A percentile compares a stretch with the other conserved stretches of the same genome.
Evolutionary conservation across 1,140 invertebrate species (phyloP).

Genomic region (Galendromus occidentalis): DNA sequence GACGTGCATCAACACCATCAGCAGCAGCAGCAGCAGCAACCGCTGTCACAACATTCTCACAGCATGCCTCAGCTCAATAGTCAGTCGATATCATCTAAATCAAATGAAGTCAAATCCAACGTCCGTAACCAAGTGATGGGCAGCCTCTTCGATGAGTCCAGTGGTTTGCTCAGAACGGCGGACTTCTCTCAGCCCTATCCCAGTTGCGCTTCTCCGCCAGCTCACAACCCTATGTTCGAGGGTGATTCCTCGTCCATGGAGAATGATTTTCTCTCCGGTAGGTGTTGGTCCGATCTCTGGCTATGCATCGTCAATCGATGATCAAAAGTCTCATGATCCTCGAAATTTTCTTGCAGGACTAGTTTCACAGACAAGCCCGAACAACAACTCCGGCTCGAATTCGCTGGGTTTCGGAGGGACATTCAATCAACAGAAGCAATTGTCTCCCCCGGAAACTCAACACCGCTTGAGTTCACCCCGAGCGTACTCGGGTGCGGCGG

Average conservation of each 20-base stretch:
- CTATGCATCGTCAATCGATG: neutral
- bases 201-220: neutral
- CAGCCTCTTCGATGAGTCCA: neutral
- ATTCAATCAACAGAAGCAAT: constrained; percentile 15
- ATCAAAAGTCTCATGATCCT: neutral
- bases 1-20: neutral
- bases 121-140: constrained; percentile 11
- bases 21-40: constrained; percentile 12
- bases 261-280: neutral
- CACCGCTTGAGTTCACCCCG: constrained; percentile 15
- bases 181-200: constrained; percentile 3
- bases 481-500: constrained; percentile 17
- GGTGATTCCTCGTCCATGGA: neutral
- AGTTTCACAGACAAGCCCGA: neutral
- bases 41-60: neutral
- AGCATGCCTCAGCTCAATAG: neutral
- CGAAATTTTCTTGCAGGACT: neutral
- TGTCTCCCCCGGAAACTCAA: constrained; percentile 15
- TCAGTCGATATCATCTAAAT: neutral
- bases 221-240: constrained; percentile 1
- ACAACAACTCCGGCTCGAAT: constrained; percentile 6
- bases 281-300: neutral
- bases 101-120: constrained; percentile 1
- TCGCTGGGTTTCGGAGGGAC: constrained; percentile 25
- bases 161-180: neutral